A percentile compares a stretch with the other conserved stretches of the same genome.
Conservation (phyloP, 2,888 invertebrate genomes). For the Cyrtodaria siliqua region DNA sequence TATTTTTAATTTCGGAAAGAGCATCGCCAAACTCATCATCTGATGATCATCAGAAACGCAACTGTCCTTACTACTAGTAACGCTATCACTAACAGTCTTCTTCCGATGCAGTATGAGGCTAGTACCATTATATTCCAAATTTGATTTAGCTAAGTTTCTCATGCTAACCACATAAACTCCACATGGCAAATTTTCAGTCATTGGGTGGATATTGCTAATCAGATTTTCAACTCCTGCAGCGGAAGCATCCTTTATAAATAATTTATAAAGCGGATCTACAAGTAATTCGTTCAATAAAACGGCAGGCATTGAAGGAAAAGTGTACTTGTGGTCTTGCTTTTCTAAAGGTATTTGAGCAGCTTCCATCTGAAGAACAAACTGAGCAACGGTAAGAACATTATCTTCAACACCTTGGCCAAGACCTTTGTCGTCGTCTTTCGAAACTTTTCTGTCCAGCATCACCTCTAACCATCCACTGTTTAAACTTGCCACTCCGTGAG, state of each 20-base stretch:
- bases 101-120: constrained; percentile 77
- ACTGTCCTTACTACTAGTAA: constrained; percentile 54
- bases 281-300: constrained; percentile 63
- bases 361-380: constrained; percentile 79
- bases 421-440: constrained; percentile 82
- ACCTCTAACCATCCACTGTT: constrained; percentile 81
- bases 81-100: constrained; percentile 69
- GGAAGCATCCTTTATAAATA: constrained; percentile 22
- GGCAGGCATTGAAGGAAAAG: constrained; percentile 66
- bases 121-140: constrained; percentile 76
- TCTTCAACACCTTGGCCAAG: constrained; percentile 83
- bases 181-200: constrained; percentile 73
- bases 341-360: not conserved
- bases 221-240: not conserved
- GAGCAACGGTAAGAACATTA: constrained; percentile 72
- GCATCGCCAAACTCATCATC: constrained; percentile 10
- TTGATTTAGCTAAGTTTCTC: constrained; percentile 72
- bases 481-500: constrained; percentile 83
- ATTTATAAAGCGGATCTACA: constrained; percentile 61
- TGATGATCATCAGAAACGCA: constrained; percentile 40
- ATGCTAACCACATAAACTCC: constrained; percentile 73
- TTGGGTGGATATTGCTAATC: constrained; percentile 14
- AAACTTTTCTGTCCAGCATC: constrained; percentile 83
- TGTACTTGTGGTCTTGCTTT: constrained; percentile 23
- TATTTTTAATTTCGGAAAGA: constrained; percentile 25